Conservation (phyloP, 2,888 invertebrate species). For the Leptarthrus brevirostris region DNA sequence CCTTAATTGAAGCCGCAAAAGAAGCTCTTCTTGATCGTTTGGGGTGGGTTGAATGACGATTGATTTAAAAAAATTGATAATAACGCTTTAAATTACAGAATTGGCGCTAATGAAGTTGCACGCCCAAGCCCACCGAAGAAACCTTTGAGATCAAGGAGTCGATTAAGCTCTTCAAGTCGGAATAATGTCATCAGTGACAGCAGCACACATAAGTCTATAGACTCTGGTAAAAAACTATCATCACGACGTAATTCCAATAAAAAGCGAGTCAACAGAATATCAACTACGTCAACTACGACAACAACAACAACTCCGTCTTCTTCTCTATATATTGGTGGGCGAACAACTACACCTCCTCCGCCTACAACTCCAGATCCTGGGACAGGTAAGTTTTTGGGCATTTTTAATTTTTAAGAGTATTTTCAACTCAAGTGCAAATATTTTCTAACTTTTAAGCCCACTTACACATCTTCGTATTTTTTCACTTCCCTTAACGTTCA, state of each 20-base stretch:
- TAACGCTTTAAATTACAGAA: slow-evolving; percentile 58
- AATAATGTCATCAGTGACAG: slow-evolving; percentile 58
- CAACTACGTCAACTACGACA: no score
- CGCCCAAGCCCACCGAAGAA: slow-evolving; percentile 61
- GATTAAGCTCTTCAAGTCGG: slow-evolving; percentile 58
- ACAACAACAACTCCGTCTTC: slow-evolving; percentile 60
- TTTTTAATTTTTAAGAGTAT: no score
- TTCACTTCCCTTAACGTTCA: no score
- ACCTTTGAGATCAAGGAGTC: slow-evolving; percentile 61
- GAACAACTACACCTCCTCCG: slow-evolving; percentile 71
- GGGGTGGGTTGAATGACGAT: slow-evolving; percentile 70
- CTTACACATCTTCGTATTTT: no score
- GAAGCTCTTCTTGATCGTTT: slow-evolving; percentile 77
- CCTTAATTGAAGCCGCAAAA: slow-evolving; percentile 91
- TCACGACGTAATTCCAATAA: slow-evolving; percentile 22
- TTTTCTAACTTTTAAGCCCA: no score
- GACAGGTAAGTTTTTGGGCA: slow-evolving; percentile 70
- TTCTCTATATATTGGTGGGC: slow-evolving; percentile 62
- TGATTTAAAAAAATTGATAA: neutral
- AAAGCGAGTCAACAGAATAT: slow-evolving; percentile 64
- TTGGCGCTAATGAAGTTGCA: slow-evolving; percentile 65
- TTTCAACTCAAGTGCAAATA: no score
- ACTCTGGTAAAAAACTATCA: slow-evolving; percentile 46
- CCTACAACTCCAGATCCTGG: slow-evolving; percentile 92
- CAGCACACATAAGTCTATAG: slow-evolving; percentile 58